Conservation (phyloP, 92 coral and sea anemone species). For the Zoanthus sansibaricus region DNA sequence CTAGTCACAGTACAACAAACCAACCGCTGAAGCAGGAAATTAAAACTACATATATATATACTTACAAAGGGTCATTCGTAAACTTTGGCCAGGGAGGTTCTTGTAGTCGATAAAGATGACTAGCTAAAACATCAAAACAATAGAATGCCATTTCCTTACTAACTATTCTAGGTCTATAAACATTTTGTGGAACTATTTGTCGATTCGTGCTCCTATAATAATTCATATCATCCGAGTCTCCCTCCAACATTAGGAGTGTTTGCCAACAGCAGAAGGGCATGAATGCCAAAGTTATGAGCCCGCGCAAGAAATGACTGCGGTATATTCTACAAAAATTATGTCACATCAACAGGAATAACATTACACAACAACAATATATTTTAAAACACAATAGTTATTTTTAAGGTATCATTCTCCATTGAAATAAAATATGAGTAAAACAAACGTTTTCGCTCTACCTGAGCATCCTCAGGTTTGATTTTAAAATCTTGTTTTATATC, state of each 20-base stretch:
- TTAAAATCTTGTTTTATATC: too few relatives aligned
- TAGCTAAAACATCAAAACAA: constrained; percentile 93
- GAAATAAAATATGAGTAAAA: too few relatives aligned
- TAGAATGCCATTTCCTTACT: constrained; percentile 98
- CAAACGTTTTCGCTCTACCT: too few relatives aligned
- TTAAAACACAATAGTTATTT: too few relatives aligned
- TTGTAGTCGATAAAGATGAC: constrained; percentile 89
- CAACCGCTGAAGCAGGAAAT: constrained; percentile 52
- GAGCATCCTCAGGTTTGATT: too few relatives aligned
- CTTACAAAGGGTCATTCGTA: constrained; percentile 98
- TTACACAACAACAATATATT: too few relatives aligned
- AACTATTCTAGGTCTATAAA: constrained; percentile 84
- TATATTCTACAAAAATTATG: neutral
- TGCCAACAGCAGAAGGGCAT: constrained; percentile 98
- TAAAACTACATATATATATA: constrained; percentile 43
- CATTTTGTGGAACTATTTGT: constrained; percentile 74
- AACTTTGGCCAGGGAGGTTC: constrained; percentile 96
- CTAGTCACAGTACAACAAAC: constrained; percentile 1
- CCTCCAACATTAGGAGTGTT: constrained; percentile 85
- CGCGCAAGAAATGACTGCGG: constrained; percentile 64
- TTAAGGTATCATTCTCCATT: too few relatives aligned
- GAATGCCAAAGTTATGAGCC: constrained; percentile 69
- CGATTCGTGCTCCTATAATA: constrained; percentile 82
- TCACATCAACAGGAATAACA: too few relatives aligned
- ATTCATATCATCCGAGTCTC: constrained; percentile 87